phyloP scores from a whole-genome alignment of 2,888 invertebrate species.

The Campaea margaritaria region DNA sequence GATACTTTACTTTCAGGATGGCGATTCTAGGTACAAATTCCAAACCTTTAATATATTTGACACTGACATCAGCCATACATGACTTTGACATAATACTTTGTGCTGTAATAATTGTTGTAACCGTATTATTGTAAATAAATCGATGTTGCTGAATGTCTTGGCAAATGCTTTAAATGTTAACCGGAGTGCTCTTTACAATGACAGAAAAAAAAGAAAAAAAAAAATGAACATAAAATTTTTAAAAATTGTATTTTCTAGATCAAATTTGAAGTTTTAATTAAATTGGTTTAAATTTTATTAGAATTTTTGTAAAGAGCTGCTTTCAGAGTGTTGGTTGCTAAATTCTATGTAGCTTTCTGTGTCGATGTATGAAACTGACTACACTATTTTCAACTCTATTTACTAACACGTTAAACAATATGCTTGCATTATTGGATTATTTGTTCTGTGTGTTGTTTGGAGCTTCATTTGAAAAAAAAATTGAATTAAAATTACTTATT shows the following conservation, averaged over 20 bases:
- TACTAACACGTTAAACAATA: constrained; percentile 55
- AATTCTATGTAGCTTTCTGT: constrained; percentile 71
- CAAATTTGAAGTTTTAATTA: neutral
- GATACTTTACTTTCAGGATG: constrained; percentile 38
- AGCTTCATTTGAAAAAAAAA: constrained; percentile 53
- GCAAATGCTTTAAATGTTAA: constrained; percentile 79
- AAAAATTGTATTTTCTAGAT: no score
- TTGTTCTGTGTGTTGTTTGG: constrained; percentile 61
- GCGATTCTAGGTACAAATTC: constrained; percentile 4
- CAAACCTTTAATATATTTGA: constrained; percentile 44
- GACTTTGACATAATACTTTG: constrained; percentile 40
- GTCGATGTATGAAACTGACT: constrained; percentile 49
- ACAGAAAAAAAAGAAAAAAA: constrained; percentile 13
- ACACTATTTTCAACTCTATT: constrained; percentile 66
- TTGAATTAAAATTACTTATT: no score
- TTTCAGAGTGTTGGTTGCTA: constrained; percentile 61
- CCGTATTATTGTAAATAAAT: constrained; percentile 53
- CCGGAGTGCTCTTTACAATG: constrained; percentile 63
- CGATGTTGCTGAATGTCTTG: constrained; percentile 74
- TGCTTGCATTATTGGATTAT: constrained; percentile 72
- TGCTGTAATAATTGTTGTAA: constrained; percentile 55
- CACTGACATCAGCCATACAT: constrained; percentile 58
- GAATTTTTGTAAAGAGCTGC: constrained; percentile 60
- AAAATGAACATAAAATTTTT: neutral
- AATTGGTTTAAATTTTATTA: neutral